Percentiles rank a stretch among this genome's conserved stretches.
phyloP scores from a whole-genome alignment of 2,888 invertebrate genomes.

The Xestia rhomboidea region DNA sequence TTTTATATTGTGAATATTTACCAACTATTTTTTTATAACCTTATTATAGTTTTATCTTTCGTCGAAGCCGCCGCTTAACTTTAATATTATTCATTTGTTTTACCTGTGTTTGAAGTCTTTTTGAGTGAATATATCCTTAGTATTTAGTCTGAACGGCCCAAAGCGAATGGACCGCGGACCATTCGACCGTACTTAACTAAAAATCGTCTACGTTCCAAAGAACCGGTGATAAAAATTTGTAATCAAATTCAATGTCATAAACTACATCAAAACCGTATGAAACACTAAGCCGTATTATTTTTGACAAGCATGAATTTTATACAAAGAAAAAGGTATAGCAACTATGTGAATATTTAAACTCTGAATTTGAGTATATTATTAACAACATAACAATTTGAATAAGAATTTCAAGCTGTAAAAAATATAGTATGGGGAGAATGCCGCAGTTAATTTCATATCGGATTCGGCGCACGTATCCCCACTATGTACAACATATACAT shows the following conservation, averaged over 20 bases:
- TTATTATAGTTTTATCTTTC: background rate
- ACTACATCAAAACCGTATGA: background rate
- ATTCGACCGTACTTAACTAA: too few species aligned
- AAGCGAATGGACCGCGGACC: too few species aligned
- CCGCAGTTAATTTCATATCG: constrained; percentile 29
- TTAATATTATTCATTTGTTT: background rate
- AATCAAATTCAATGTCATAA: too few species aligned
- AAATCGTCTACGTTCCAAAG: too few species aligned
- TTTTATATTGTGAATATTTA: background rate
- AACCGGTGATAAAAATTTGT: too few species aligned
- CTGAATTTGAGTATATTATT: background rate
- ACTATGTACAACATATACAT: constrained; percentile 11
- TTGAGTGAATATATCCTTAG: too few species aligned
- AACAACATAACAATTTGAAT: constrained; percentile 26
- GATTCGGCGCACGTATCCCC: constrained; percentile 30
- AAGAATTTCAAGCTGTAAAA: background rate
- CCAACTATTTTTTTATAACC: background rate
- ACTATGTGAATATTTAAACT: background rate
- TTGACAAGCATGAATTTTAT: background rate
- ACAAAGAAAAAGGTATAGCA: background rate
- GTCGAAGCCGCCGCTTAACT: background rate
- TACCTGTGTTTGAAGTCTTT: constrained; percentile 1
- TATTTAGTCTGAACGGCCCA: too few species aligned
- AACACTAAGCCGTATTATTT: background rate
- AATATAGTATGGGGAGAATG: background rate